Percentiles rank a stretch among this genome's conserved stretches.
These are phyloP conservation scores for Drosophila kuntzei DNA, from an alignment of 2,888 invertebrate genomes.

Conservation along the genomic window DNA sequence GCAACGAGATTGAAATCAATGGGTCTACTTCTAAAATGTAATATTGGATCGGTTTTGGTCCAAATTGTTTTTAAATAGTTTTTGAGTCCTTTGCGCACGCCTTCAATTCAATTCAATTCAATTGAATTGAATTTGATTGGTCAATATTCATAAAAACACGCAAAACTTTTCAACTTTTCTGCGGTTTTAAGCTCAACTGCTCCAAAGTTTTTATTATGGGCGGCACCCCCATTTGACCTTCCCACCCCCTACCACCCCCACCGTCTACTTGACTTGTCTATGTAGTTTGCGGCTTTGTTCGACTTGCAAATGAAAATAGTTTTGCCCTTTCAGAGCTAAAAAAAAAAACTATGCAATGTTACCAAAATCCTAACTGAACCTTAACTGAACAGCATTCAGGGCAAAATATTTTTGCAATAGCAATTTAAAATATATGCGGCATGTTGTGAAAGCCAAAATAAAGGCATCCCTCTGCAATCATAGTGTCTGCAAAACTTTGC, in stretches of 20 bases:
- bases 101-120: constrained; percentile 69
- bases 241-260: background rate
- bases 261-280: constrained; percentile 7
- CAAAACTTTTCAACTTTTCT: constrained; percentile 71
- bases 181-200: constrained; percentile 60
- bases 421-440: constrained; percentile 28
- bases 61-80: constrained; percentile 77
- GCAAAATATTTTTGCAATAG: constrained; percentile 43
- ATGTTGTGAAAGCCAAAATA: constrained; percentile 59
- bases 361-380: constrained; percentile 19
- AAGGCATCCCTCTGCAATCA: constrained; percentile 24
- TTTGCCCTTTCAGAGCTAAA: constrained; percentile 41
- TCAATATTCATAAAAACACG: constrained; percentile 74
- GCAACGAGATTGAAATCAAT: constrained; percentile 35
- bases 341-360: constrained; percentile 24
- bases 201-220: constrained; percentile 63
- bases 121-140: constrained; percentile 77
- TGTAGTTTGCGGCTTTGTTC: constrained; percentile 68
- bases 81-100: constrained; percentile 36
- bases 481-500: constrained; percentile 29
- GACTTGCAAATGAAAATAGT: constrained; percentile 77
- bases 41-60: constrained; percentile 13
- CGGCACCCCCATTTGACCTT: constrained; percentile 15
- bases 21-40: constrained; percentile 35
- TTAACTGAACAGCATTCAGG: constrained; percentile 35